Base-by-base conservation (phyloP, 2,797 vertebrate genomes). In the Alfaro cultratus region DNA sequence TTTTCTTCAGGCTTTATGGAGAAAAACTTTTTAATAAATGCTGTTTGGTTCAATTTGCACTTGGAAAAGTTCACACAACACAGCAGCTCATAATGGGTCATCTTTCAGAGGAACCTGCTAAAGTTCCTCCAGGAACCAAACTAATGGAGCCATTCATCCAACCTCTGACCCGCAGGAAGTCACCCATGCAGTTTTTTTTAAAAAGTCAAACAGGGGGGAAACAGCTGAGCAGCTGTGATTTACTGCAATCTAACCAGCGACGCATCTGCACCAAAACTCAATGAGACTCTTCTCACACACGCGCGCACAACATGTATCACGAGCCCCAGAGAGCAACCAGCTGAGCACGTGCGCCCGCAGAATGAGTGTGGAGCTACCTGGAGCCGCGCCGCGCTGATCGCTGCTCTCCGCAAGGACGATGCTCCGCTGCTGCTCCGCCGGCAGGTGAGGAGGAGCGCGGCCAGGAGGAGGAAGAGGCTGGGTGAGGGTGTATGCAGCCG, bases 291-390 rank as follows among this genome's bases (percentile, higher is more conserved):
- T 87, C 67, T 64, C 75, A 51, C 60, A 29, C 74, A 64, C 67
- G 13, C 46, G 15, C 82, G 26, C 68, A 45, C 5, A 26, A 47
- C 6, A 29, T 45, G 9, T 49, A 74, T 68, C 70, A 64, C 39
- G 72, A 68, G 74, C 49, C 41, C 45, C 26, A 10, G 21, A 16
- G 78, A 80, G 75, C 73, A 23, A 23, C 79, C 78, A 46, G 73
- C 53, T 13, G 75, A 79, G 74, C 21, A 21, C 26, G 53, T 76
- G 74, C 39, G 67, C 82, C 83, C 73, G 74, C 36, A 74, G 10
- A 71, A 60, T 80, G 80, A 82, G 80, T 80, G 49, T 84, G 64
- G 64, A 68, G 36, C 85, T 88, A 91, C 92, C 91, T 81, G 76
- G 75, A 80, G 85, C 10, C 49, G 49, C 49, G 49, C 53, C 18